phyloP scores from a whole-genome alignment of 2,888 invertebrate species.

The Platypus cylindrus region DNA sequence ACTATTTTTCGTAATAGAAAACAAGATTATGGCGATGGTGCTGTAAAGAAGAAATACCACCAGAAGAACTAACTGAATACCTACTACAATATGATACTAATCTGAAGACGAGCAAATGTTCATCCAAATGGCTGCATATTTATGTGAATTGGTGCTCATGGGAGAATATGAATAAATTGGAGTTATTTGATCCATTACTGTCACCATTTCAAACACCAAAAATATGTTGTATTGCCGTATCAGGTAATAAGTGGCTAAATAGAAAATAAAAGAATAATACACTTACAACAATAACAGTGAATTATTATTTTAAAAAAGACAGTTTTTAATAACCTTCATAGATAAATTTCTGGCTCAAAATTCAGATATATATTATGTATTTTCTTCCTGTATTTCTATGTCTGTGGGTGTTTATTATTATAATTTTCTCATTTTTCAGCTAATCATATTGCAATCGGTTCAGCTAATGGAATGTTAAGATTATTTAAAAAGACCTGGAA shows the following conservation, averaged over 20 bases:
- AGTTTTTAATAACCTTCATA: too few species aligned
- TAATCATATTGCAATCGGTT: slow-evolving; percentile 29
- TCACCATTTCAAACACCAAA: slow-evolving; percentile 26
- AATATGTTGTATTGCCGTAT: slow-evolving; percentile 30
- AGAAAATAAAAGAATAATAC: not conserved
- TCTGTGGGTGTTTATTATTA: slow-evolving; percentile 3
- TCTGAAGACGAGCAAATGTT: slow-evolving; percentile 16
- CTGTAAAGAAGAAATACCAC: slow-evolving; percentile 30
- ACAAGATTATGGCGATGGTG: slow-evolving; percentile 31
- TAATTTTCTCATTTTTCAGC: too few species aligned
- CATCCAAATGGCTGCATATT: slow-evolving; percentile 27
- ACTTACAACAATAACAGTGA: too few species aligned
- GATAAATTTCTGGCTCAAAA: too few species aligned
- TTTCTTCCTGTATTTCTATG: not conserved
- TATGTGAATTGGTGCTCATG: slow-evolving; percentile 31
- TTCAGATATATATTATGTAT: too few species aligned
- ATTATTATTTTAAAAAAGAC: too few species aligned
- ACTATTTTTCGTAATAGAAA: slow-evolving; percentile 23
- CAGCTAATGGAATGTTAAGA: slow-evolving; percentile 30
- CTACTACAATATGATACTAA: slow-evolving; percentile 24
- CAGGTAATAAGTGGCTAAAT: slow-evolving; percentile 17
- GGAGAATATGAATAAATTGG: slow-evolving; percentile 24
- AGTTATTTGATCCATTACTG: slow-evolving; percentile 26
- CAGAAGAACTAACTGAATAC: slow-evolving; percentile 29
- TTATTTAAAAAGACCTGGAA: slow-evolving; percentile 28